Percentiles rank a stretch among this genome's conserved stretches.
phyloP scores from a whole-genome alignment of 2,797 vertebrate genomes.

The Odontamblyopus lacepedii region DNA sequence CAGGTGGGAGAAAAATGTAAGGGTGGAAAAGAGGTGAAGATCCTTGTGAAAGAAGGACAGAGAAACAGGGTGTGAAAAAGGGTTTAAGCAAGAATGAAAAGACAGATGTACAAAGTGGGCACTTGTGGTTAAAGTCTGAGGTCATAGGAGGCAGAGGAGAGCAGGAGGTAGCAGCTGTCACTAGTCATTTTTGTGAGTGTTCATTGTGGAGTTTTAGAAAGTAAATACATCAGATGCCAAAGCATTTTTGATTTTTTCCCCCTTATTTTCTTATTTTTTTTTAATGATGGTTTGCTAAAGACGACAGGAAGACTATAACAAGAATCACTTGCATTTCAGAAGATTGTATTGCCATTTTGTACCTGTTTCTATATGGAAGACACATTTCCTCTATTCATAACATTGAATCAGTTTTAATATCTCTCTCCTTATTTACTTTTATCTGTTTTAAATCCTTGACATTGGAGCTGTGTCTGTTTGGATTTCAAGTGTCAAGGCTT shows the following conservation, averaged over 20 bases:
- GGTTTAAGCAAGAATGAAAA: background rate
- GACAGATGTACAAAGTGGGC: background rate
- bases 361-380: background rate
- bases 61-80: no score
- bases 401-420: background rate
- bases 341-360: background rate
- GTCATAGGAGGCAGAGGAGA: background rate
- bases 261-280: no score
- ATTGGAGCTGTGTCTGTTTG: background rate
- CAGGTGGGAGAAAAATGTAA: background rate
- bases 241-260: no score
- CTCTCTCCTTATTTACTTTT: background rate
- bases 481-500: constrained; percentile 5
- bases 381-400: background rate
- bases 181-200: no score
- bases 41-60: background rate
- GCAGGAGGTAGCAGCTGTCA: background rate
- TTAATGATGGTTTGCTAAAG: no score
- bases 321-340: no score
- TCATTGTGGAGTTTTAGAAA: no score
- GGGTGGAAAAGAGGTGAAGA: background rate
- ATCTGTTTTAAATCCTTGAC: constrained; percentile 1
- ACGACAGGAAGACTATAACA: no score
- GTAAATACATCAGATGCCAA: no score
- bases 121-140: background rate